Evolutionary conservation across 2,888 invertebrate species (phyloP).

Genomic region (Muschampia plurimacula): DNA sequence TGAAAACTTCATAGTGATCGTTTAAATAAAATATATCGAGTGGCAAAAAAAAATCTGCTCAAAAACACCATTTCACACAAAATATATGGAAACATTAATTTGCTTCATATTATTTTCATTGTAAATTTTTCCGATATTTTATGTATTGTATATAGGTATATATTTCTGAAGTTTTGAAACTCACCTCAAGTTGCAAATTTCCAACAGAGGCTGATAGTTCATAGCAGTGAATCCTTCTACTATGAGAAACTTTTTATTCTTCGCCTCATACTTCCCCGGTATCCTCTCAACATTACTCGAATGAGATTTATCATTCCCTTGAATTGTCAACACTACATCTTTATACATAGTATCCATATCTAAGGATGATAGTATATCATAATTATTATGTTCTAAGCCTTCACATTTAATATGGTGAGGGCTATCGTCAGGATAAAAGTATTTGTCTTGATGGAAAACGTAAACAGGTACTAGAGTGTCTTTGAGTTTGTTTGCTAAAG

Average conservation of each 20-base stretch:
- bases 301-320: slow-evolving; percentile 51
- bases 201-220: slow-evolving; percentile 88
- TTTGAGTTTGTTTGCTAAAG: slow-evolving; percentile 86
- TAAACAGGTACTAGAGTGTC: slow-evolving; percentile 73
- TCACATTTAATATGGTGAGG: slow-evolving; percentile 87
- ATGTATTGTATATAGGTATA: too few species aligned
- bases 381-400: slow-evolving; percentile 90
- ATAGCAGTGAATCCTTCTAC: slow-evolving; percentile 92
- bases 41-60: too few species aligned
- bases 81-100: too few species aligned
- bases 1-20: too few species aligned
- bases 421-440: slow-evolving; percentile 89
- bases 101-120: too few species aligned
- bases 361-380: slow-evolving; percentile 89
- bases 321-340: slow-evolving; percentile 82
- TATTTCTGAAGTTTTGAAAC: too few species aligned
- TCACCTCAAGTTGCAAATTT: slow-evolving; percentile 88
- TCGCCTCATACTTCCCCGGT: slow-evolving; percentile 43
- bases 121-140: too few species aligned
- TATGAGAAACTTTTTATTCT: slow-evolving; percentile 85
- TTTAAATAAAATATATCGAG: too few species aligned
- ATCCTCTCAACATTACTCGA: slow-evolving; percentile 28
- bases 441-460: slow-evolving; percentile 91
- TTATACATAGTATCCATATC: slow-evolving; percentile 90
- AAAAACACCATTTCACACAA: too few species aligned